These are phyloP conservation scores for Ctena decussata DNA, from an alignment of 2,888 invertebrate species.

Conservation along the genomic window DNA sequence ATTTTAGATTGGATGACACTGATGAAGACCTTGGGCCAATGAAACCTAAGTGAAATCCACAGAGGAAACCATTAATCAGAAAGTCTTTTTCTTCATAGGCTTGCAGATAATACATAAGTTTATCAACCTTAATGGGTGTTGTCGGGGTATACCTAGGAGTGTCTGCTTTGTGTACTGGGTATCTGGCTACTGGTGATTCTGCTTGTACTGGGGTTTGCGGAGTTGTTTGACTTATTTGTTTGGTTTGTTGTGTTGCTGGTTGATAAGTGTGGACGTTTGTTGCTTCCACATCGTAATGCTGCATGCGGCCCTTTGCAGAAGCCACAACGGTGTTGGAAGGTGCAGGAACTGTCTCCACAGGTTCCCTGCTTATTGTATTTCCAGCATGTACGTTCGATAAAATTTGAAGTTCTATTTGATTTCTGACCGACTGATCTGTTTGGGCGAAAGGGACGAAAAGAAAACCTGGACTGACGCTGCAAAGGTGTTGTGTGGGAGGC, in stretches of 20 bases:
- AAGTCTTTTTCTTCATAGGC: background rate
- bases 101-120: background rate
- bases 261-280: background rate
- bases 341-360: background rate
- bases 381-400: constrained; percentile 31
- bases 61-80: background rate
- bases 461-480: background rate
- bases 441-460: background rate
- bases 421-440: background rate
- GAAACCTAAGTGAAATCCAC: constrained; percentile 35
- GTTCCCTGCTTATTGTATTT: constrained; percentile 15
- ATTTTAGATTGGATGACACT: constrained; percentile 27
- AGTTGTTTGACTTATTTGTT: background rate
- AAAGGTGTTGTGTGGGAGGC: background rate
- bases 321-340: background rate
- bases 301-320: background rate
- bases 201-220: background rate
- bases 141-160: background rate
- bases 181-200: background rate
- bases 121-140: background rate
- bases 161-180: background rate
- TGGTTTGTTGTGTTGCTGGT: background rate
- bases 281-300: background rate
- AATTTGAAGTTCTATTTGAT: background rate
- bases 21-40: background rate